Evolutionary conservation across 1,140 invertebrate genomes (phyloP), one percentile per base, ranked within the genome.

Genomic region (Pygmarrhopalites habei): DNA sequence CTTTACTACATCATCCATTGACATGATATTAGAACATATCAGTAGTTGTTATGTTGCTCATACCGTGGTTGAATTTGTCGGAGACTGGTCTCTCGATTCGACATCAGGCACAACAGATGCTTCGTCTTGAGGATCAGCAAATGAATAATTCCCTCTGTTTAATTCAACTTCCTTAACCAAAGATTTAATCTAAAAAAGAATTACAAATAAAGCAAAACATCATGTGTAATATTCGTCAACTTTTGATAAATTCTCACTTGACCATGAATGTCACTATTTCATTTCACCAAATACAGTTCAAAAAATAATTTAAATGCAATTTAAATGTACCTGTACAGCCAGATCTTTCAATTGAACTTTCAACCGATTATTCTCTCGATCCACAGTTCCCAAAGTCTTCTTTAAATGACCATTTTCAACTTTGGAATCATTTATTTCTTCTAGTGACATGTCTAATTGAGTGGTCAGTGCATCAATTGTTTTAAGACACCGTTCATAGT

Each of bases 111-210:
- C 64, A 28, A 53, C 58, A 28, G 19, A 17, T 19, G 28, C n/a
- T 2, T 64, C 62, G 15, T 64, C 58, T 2, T 14, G 30, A 7
- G 32, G 32, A 5, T 63, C 59, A 21, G 12, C 30, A 64, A 64
- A 68, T 15, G 46, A 60, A 43, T 65, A 77, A 10, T 82, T 83
- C 25, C 82, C 82, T 60, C 88, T 79, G 23, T 80, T 81, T 72
- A 89, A 85, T 78, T 95, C 89, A 3, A 93, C 79, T 81, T 94
- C 90, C 73, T 89, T 90, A 17, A 96, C 73, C 14, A 68, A 52
- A 23, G 63, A 56, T 30, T 62, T 63, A 5, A 67, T 63, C 60
- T 62, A 26, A n/a, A n/a, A n/a, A n/a, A n/a, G n/a, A n/a, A n/a
- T n/a, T n/a, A n/a, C n/a, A n/a, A n/a, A n/a, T n/a, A n/a, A n/a